These are phyloP conservation scores for Pseudomyrmex dendroicus DNA, from an alignment of 1,140 invertebrate species.

Conservation along the genomic window DNA sequence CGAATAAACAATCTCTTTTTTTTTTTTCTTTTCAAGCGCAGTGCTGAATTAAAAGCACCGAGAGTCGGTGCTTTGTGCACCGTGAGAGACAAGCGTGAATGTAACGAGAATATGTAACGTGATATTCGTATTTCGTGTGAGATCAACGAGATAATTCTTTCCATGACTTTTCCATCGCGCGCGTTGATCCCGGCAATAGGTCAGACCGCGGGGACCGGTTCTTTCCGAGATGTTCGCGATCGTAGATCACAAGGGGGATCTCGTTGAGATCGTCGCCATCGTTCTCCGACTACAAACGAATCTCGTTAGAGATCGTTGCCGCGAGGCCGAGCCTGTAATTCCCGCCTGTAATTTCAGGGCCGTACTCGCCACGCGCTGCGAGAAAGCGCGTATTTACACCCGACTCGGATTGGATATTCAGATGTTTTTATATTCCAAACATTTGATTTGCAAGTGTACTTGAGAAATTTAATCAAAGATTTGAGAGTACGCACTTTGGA, in stretches of 20 bases:
- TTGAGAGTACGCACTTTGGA: not conserved
- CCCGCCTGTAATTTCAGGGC: slow-evolving; percentile 56
- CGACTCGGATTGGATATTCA: not conserved
- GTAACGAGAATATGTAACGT: slow-evolving; percentile 32
- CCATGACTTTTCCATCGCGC: slow-evolving; percentile 49
- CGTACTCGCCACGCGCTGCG: slow-evolving; percentile 14
- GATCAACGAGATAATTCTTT: slow-evolving; percentile 50
- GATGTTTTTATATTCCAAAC: not conserved
- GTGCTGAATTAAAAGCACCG: slow-evolving; percentile 13
- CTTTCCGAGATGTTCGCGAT: slow-evolving; percentile 44
- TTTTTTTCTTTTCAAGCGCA: not conserved
- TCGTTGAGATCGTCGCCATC: slow-evolving; percentile 59
- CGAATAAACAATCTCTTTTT: not conserved
- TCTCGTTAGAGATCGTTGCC: slow-evolving; percentile 71
- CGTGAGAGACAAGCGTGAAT: not conserved
- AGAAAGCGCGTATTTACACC: not conserved
- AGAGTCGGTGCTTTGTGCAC: not conserved
- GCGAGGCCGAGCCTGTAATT: slow-evolving; percentile 64
- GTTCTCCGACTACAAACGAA: slow-evolving; percentile 62
- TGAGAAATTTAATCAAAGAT: not conserved
- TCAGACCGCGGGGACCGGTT: slow-evolving; percentile 39
- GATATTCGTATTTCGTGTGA: slow-evolving; percentile 39
- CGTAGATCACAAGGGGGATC: slow-evolving; percentile 51
- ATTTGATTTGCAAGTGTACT: not conserved
- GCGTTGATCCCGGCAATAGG: slow-evolving; percentile 44